Conservation (phyloP, 2,113 vertebrate genomes). For the Pionites leucogaster region DNA sequence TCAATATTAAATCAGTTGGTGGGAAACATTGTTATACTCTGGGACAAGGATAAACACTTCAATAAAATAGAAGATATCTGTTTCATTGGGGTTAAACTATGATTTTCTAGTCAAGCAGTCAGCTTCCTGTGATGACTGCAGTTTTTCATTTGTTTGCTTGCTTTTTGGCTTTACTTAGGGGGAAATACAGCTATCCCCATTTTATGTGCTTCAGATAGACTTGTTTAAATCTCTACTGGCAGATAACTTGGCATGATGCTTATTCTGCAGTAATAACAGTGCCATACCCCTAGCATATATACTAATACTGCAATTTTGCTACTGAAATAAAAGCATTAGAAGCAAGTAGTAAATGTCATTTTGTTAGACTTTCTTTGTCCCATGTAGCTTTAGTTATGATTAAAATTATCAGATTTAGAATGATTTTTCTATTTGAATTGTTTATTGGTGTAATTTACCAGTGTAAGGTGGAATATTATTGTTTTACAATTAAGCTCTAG, state of each 20-base stretch:
- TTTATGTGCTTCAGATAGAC: neutral
- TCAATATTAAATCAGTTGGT: conserved; percentile 32
- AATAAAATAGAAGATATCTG: conserved; percentile 21
- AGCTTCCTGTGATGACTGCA: neutral
- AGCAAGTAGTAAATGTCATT: neutral
- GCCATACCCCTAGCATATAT: neutral
- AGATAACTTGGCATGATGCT: neutral
- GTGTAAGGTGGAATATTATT: neutral
- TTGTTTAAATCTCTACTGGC: neutral
- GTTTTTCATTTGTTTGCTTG: neutral
- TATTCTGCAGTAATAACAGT: neutral
- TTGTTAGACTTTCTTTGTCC: neutral
- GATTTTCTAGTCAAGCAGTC: neutral
- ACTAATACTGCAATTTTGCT: neutral
- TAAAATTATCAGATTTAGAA: neutral
- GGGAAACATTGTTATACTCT: conserved; percentile 13
- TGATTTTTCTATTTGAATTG: neutral
- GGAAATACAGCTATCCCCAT: neutral
- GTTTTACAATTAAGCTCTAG: neutral
- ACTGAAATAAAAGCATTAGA: neutral
- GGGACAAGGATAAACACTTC: conserved; percentile 31
- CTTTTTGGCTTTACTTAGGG: neutral
- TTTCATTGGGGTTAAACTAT: neutral
- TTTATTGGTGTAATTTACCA: neutral
- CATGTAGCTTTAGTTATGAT: neutral